These are phyloP conservation scores for Drosophila koepferae DNA, from an alignment of 2,888 invertebrate species.

Conservation along the genomic window DNA sequence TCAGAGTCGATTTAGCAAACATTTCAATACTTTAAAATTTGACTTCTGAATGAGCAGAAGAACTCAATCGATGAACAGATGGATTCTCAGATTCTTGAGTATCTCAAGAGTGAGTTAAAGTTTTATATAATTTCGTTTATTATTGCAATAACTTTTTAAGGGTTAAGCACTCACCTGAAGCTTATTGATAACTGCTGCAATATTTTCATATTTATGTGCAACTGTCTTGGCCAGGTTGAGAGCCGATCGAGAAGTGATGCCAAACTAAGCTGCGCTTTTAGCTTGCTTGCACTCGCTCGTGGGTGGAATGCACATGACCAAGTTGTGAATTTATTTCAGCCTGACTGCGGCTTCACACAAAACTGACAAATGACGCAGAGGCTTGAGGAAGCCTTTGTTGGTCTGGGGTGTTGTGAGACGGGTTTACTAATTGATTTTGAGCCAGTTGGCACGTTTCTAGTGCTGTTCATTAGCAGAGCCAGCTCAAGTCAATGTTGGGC, in stretches of 20 bases:
- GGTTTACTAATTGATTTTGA: conserved; percentile 76
- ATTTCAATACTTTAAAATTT: too few species aligned
- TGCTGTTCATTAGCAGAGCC: conserved; percentile 72
- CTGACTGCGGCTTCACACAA: conserved; percentile 69
- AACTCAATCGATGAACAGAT: too few species aligned
- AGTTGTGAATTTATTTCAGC: conserved; percentile 56
- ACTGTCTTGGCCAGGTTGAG: neutral
- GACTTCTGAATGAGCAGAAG: too few species aligned
- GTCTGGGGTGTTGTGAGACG: conserved; percentile 21
- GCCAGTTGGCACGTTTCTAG: conserved; percentile 70
- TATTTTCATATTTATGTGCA: neutral
- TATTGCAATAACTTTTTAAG: neutral
- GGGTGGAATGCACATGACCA: conserved; percentile 37
- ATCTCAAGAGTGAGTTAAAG: too few species aligned
- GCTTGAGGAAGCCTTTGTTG: neutral
- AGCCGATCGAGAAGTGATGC: conserved; percentile 2
- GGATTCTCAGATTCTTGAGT: too few species aligned
- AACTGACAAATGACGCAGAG: conserved; percentile 69
- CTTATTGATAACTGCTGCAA: neutral
- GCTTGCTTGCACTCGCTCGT: conserved; percentile 27
- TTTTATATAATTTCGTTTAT: too few species aligned
- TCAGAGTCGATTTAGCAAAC: too few species aligned
- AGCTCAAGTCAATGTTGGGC: conserved; percentile 30
- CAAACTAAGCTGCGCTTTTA: conserved; percentile 26
- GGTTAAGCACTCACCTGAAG: neutral